Evolutionary conservation across 2,113 vertebrate species (phyloP).

Genomic region (Nothoprocta perdicaria): DNA sequence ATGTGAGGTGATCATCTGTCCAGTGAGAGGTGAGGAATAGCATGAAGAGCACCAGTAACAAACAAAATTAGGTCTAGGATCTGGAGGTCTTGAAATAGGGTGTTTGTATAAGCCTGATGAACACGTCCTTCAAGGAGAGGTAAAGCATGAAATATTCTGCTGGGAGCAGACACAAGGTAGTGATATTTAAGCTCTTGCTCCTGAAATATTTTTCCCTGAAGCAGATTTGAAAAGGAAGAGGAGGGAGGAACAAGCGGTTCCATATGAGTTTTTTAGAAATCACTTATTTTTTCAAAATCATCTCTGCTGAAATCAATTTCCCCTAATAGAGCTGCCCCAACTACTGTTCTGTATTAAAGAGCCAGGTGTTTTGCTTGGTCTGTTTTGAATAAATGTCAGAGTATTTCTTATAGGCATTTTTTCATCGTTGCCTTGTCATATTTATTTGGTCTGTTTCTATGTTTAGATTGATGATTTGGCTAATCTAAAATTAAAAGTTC

Average conservation of each 20-base stretch:
- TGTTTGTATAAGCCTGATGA: slow-evolving; percentile 29
- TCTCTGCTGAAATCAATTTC: slow-evolving; percentile 49
- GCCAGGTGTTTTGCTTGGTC: slow-evolving; percentile 32
- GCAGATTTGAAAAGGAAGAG: slow-evolving; percentile 18
- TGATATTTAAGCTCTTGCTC: slow-evolving; percentile 7
- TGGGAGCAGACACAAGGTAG: slow-evolving; percentile 13
- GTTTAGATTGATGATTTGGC: slow-evolving; percentile 17
- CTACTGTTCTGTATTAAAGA: slow-evolving; percentile 46
- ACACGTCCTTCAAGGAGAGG: slow-evolving; percentile 42
- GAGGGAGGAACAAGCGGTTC: slow-evolving; percentile 30
- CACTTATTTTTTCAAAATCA: background rate
- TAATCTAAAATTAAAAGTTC: slow-evolving; percentile 1
- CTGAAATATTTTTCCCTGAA: slow-evolving; percentile 15
- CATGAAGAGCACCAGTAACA: background rate
- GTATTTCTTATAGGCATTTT: background rate
- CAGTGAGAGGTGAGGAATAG: background rate
- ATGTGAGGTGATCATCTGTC: background rate
- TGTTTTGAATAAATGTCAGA: slow-evolving; percentile 46
- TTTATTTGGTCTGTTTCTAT: slow-evolving; percentile 24
- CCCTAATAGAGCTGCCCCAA: slow-evolving; percentile 25
- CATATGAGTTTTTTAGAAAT: slow-evolving; percentile 31
- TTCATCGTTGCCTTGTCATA: slow-evolving; percentile 14
- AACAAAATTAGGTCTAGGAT: background rate
- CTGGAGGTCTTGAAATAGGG: background rate
- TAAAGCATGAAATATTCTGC: slow-evolving; percentile 15